Base-by-base conservation (phyloP, 2,888 invertebrate genomes). In the Meloe dianella region DNA sequence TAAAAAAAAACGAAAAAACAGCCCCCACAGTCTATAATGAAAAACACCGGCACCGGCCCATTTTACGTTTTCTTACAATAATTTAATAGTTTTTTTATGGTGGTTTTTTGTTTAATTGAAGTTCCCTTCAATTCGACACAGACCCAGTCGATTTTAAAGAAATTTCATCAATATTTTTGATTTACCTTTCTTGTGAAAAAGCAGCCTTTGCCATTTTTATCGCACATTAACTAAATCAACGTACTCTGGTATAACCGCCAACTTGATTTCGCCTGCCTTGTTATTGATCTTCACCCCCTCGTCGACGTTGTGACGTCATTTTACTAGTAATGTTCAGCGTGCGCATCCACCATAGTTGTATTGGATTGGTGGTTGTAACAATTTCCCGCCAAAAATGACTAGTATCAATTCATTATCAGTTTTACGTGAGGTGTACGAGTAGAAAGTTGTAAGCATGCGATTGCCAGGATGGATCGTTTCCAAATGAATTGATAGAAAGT, bases 141-240 rank as follows among this genome's bases (percentile, higher is more conserved):
- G 14, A 14, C 10, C 59, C 64, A 30, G 57, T 61, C 67, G 64
- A 64, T 64, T 59, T 24, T 17, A n/a, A 9, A 17, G 30, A 38
- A 60, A 70, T 71, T 65, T 62, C 57, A 74, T 51, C 67, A 73
- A 71, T 65, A 69, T 69, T 74, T 73, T 22, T 75, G 65, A 79
- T 80, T 85, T 85, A 87, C 87, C 87, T 87, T 87, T 83, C 86
- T 85, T 74, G 87, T 85, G 82, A 88, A 90, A 85, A 90, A 91
- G 85, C 90, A 91, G 83, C 90, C 90, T 80, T 88, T 89, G 83
- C 89, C 89, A 85, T 89, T 88, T 85, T 88, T 89, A 86, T 90
- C 90, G 84, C 90, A 90, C 90, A 91, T 91, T 81, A 83, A 84
- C 83, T 80, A 79, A 79, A 78, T 74, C 75, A 70, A 71, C 74